phyloP scores from a whole-genome alignment of 2,113 vertebrate species.

The Andinoacara biseriatus region DNA sequence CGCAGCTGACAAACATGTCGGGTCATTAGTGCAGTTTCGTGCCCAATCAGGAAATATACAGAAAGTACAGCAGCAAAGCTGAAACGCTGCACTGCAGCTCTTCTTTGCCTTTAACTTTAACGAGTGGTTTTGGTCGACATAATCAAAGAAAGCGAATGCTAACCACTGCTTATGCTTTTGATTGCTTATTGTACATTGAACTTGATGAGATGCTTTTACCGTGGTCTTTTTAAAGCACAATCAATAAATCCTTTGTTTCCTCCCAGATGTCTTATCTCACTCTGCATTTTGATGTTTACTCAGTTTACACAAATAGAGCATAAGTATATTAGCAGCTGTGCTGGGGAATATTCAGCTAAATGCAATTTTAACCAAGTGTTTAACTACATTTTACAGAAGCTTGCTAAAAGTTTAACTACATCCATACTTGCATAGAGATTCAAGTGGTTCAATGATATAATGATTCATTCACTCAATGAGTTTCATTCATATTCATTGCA shows the following conservation, averaged over 20 bases:
- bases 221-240: accelerated
- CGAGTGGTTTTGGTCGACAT: background rate
- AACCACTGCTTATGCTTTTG: background rate
- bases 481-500: background rate
- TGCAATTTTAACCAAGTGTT: background rate
- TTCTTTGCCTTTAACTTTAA: background rate
- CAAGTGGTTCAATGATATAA: background rate
- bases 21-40: conserved; percentile 53
- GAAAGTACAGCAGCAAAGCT: conserved; percentile 12
- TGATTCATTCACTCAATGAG: too few species aligned
- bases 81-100: background rate
- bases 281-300: background rate
- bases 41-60: conserved; percentile 41
- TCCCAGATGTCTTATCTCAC: too few species aligned
- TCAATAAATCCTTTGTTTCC: background rate
- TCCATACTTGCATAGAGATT: background rate
- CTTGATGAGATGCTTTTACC: background rate
- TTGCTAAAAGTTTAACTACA: background rate
- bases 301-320: background rate
- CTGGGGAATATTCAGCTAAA: background rate
- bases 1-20: conserved; percentile 39
- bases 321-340: background rate
- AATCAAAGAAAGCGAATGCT: background rate
- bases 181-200: background rate
- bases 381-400: background rate